phyloP scores from a whole-genome alignment of 2,888 invertebrate species.

The Smittia sp. region DNA sequence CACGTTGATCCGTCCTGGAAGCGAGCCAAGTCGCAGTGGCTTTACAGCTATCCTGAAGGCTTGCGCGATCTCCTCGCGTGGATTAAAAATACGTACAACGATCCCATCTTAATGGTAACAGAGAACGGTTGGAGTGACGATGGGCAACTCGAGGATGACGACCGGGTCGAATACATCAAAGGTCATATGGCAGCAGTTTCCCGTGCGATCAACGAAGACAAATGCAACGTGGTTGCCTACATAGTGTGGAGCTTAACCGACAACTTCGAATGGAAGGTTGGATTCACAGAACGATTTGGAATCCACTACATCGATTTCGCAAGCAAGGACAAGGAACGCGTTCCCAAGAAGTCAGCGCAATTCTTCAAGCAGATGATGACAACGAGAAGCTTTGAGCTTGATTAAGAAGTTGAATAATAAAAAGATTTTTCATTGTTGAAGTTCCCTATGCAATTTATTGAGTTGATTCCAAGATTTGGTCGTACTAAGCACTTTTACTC shows the following conservation, averaged over 20 bases:
- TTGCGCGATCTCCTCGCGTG: slow-evolving; percentile 48
- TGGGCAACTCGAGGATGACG: slow-evolving; percentile 50
- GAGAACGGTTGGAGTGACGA: slow-evolving; percentile 61
- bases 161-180: slow-evolving; percentile 49
- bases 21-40: slow-evolving; percentile 47
- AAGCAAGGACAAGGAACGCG: slow-evolving; percentile 59
- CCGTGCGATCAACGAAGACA: slow-evolving; percentile 54
- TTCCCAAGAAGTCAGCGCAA: slow-evolving; percentile 61
- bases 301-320: slow-evolving; percentile 66
- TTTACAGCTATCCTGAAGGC: slow-evolving; percentile 48
- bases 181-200: slow-evolving; percentile 54
- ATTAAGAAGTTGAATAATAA: too few relatives aligned
- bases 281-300: slow-evolving; percentile 66
- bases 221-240: slow-evolving; percentile 57
- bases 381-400: background rate
- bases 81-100: slow-evolving; percentile 58
- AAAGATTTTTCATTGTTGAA: too few relatives aligned
- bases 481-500: too few relatives aligned
- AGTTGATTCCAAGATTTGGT: too few relatives aligned
- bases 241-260: slow-evolving; percentile 64
- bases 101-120: slow-evolving; percentile 58
- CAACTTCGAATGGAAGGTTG: slow-evolving; percentile 64
- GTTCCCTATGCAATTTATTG: too few relatives aligned
- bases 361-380: slow-evolving; percentile 50
- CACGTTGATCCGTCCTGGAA: slow-evolving; percentile 46